These are phyloP conservation scores for Parnassius mnemosyne DNA, from an alignment of 2,888 invertebrate species.

Conservation along the genomic window DNA sequence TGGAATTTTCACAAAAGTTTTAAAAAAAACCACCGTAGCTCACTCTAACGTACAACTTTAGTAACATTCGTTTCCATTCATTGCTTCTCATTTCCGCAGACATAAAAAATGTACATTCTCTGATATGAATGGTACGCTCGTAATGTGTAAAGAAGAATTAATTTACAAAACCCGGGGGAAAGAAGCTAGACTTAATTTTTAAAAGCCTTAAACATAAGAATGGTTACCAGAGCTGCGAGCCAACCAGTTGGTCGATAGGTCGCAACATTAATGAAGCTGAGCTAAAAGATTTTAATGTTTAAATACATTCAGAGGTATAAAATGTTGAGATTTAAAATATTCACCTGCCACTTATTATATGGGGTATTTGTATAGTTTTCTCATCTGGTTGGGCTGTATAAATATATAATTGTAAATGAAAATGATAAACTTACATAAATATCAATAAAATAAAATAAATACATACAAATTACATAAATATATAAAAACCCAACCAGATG, in stretches of 20 bases:
- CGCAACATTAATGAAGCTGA: neutral
- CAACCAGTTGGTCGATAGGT: constrained; percentile 1
- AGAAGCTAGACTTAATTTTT: constrained; percentile 22
- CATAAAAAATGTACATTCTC: constrained; percentile 23
- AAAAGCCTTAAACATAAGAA: constrained; percentile 18
- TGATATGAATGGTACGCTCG: constrained; percentile 23
- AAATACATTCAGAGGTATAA: constrained; percentile 8
- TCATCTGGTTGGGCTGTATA: too few relatives aligned
- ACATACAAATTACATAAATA: too few relatives aligned
- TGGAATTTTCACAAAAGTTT: constrained; percentile 14
- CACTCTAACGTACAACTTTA: constrained; percentile 19
- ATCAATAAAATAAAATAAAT: too few relatives aligned
- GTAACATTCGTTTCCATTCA: constrained; percentile 19
- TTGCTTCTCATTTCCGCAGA: constrained; percentile 20
- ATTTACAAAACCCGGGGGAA: constrained; percentile 22
- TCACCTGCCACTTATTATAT: constrained; percentile 18
- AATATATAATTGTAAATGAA: too few relatives aligned
- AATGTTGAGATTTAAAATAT: constrained; percentile 23
- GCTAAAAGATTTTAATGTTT: constrained; percentile 10
- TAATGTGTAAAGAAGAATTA: constrained; percentile 26
- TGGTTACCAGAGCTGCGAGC: constrained; percentile 1
- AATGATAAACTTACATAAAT: too few relatives aligned
- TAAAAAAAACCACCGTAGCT: constrained; percentile 9
- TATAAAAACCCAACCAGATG: too few relatives aligned
- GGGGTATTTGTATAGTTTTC: too few relatives aligned